These are phyloP conservation scores for Aphyosemion australe DNA, from an alignment of 2,113 vertebrate genomes.

Conservation along the genomic window DNA sequence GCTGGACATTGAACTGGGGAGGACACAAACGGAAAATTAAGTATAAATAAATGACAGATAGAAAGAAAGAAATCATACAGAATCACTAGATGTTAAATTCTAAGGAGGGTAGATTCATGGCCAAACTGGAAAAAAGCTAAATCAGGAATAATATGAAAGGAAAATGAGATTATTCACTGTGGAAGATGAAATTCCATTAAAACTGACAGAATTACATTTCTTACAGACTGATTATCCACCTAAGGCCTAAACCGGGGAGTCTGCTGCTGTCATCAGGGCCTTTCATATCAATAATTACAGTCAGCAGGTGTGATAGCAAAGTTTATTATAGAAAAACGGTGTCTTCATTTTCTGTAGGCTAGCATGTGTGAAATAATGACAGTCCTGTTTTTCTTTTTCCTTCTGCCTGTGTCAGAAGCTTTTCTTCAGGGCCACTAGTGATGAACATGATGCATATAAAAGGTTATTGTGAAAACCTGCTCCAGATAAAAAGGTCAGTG, in stretches of 20 bases:
- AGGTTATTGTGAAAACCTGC: constrained; percentile 68
- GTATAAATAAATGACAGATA: background rate
- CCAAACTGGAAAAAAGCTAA: background rate
- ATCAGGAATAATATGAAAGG: background rate
- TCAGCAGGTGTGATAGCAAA: constrained; percentile 34
- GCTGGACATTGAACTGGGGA: constrained; percentile 90
- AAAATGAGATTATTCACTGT: constrained; percentile 6
- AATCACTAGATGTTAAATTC: too few species aligned
- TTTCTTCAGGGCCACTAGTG: constrained; percentile 40
- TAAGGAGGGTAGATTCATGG: background rate
- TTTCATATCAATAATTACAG: constrained; percentile 42
- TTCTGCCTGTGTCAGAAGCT: constrained; percentile 33
- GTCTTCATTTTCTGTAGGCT: constrained; percentile 7
- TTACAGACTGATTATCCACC: constrained; percentile 36
- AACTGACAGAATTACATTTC: constrained; percentile 55
- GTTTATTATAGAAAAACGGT: constrained; percentile 42
- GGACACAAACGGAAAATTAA: constrained; percentile 2
- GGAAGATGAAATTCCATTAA: constrained; percentile 51
- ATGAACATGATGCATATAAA: constrained; percentile 67
- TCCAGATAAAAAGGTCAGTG: constrained; percentile 68
- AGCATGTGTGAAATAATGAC: constrained; percentile 51
- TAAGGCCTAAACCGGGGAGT: constrained; percentile 30
- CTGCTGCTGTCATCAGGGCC: constrained; percentile 33
- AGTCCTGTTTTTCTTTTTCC: constrained; percentile 31
- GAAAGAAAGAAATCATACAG: background rate